A percentile compares a stretch with the other conserved stretches of the same genome.
phyloP scores from a whole-genome alignment of 2,888 invertebrate genomes.

The Eubasilissa splendida region DNA sequence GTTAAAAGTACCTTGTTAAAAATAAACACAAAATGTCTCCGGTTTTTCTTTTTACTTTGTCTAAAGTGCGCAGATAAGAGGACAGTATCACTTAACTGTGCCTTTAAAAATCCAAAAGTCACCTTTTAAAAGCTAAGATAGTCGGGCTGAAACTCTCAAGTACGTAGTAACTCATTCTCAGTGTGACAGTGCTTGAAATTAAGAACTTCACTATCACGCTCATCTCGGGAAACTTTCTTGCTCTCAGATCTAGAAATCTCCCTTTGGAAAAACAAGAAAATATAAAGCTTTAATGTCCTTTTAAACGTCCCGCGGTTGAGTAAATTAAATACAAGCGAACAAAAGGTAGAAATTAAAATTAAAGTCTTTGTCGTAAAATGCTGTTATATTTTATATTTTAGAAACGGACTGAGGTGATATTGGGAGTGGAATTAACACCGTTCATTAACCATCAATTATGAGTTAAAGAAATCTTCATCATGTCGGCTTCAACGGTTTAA shows the following conservation, averaged over 20 bases:
- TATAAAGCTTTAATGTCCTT: constrained; percentile 12
- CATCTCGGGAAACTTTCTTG: constrained; percentile 21
- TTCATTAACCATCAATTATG: too few relatives aligned
- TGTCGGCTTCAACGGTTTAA: too few relatives aligned
- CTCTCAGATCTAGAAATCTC: constrained; percentile 14
- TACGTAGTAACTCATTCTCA: constrained; percentile 45
- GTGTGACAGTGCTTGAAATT: constrained; percentile 46
- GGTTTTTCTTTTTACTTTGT: constrained; percentile 10
- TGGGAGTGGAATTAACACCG: too few relatives aligned
- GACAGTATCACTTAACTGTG: constrained; percentile 26
- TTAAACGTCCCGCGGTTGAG: constrained; percentile 21
- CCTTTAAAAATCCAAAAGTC: constrained; percentile 33
- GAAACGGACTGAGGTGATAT: too few relatives aligned
- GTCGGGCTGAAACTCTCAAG: constrained; percentile 23
- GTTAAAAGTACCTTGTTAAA: constrained; percentile 20
- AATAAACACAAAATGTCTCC: constrained; percentile 10
- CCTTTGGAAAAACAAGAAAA: constrained; percentile 20
- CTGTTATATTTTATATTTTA: too few relatives aligned
- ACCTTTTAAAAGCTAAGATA: constrained; percentile 26
- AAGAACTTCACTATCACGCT: constrained; percentile 33
- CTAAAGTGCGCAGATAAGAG: constrained; percentile 27
- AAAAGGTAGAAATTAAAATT: constrained; percentile 7
- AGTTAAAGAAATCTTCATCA: too few relatives aligned
- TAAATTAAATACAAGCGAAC: constrained; percentile 17
- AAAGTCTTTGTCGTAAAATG: not conserved